Conservation (phyloP, 1,140 invertebrate species). For the Drosophila parvula region DNA sequence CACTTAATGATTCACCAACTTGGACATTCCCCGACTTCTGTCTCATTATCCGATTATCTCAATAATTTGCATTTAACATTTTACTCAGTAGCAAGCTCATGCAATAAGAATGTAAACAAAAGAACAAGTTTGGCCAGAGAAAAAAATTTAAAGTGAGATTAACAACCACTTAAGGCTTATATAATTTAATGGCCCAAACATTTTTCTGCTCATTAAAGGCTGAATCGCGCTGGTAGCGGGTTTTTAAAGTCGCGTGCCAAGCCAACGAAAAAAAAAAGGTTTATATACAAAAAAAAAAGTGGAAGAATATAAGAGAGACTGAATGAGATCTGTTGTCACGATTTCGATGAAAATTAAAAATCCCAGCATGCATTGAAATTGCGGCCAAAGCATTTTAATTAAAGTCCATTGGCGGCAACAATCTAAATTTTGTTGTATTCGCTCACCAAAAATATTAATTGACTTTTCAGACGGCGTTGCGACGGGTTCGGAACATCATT, state of each 20-base stretch:
- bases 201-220: slow-evolving; percentile 41
- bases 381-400: slow-evolving; percentile 69
- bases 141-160: slow-evolving; percentile 43
- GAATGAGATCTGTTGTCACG: slow-evolving; percentile 50
- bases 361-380: slow-evolving; percentile 65
- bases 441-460: slow-evolving; percentile 74
- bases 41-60: slow-evolving; percentile 9
- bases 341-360: slow-evolving; percentile 75
- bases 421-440: slow-evolving; percentile 62
- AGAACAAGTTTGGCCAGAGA: slow-evolving; percentile 47
- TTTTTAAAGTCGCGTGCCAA: slow-evolving; percentile 55
- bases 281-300: slow-evolving; percentile 16
- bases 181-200: slow-evolving; percentile 57
- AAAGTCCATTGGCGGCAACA: slow-evolving; percentile 41
- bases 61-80: slow-evolving; percentile 29
- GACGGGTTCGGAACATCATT: slow-evolving; percentile 69
- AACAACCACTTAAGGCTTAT: slow-evolving; percentile 52
- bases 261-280: neutral
- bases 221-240: slow-evolving; percentile 17
- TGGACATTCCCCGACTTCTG: neutral
- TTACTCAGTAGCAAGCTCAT: slow-evolving; percentile 12
- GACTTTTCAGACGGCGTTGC: slow-evolving; percentile 62
- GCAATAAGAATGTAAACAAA: slow-evolving; percentile 1
- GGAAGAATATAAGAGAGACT: slow-evolving; percentile 20
- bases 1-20: neutral